Evolutionary conservation across 2,113 vertebrate genomes (phyloP), one percentile per base, ranked within the genome.

Genomic region (Pedionomus torquatus): DNA sequence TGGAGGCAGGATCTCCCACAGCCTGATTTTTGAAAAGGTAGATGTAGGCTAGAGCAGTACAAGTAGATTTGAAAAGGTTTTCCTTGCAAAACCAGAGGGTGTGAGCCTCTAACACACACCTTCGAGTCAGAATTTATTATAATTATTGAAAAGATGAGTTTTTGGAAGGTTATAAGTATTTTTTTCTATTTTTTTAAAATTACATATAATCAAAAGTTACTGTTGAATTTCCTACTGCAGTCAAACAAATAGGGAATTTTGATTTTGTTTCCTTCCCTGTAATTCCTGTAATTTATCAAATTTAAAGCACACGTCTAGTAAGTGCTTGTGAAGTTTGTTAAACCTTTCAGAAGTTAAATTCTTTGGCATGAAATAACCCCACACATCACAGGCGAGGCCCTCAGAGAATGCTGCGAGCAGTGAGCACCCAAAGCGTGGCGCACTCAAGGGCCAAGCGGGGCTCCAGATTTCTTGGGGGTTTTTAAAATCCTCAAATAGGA

Each of bases 41-140:
- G 7, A 0, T 12, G 12, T 13, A 13, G 33, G 48, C 30, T 52
- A 0, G 10, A 48, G 76, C 44, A 33, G 4, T 20, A 21, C 20
- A 7, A 25, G 15, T 61, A 37, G 35, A 7, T 57, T n/a, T 82
- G 49, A 58, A 64, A 68, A 49, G 46, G 19, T 16, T 79, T 83
- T 83, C 14, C 48, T 21, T 60, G n/a, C 25, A n/a, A 33, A 76
- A 43, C 51, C 33, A 28, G 54, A 18, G 19, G 9, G 23, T 25
- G 17, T 35, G 51, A 71, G 12, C 30, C n/a, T 86, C 26, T 31
- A 26, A 23, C 6, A 2, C 21, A 10, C 2, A 43, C 28, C 21
- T 48, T 28, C 43, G 51, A 68, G 52, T 24, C 39, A 65, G 46
- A 55, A 66, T 48, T 41, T 65, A 33, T 52, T 39, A 28, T 64